Percentiles rank a stretch among this genome's conserved stretches.
phyloP scores from a whole-genome alignment of 2,113 vertebrate species.

The Euleptes europaea region DNA sequence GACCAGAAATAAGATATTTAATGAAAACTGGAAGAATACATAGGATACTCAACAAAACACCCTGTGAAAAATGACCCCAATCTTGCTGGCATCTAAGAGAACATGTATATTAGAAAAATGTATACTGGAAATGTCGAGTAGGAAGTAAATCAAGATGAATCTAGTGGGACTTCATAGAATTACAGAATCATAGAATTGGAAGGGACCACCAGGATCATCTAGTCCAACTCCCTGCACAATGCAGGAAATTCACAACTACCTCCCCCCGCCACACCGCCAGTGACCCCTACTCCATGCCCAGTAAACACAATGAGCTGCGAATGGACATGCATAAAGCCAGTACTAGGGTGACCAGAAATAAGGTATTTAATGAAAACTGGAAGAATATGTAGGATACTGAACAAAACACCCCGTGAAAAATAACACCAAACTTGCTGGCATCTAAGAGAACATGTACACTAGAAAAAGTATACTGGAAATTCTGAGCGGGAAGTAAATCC shows the following conservation, averaged over 20 bases:
- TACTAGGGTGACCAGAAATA: background rate
- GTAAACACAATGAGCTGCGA: too few relatives aligned
- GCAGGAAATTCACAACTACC: too few relatives aligned
- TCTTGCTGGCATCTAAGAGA: background rate
- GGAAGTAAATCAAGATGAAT: background rate
- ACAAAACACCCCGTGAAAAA: conserved; percentile 37
- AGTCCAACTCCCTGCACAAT: too few relatives aligned
- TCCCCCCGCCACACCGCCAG: too few relatives aligned
- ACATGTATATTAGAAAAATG: background rate
- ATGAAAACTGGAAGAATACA: background rate
- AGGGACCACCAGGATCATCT: too few relatives aligned
- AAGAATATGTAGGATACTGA: background rate
- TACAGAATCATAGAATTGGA: too few relatives aligned
- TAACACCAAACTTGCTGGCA: background rate
- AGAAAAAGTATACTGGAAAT: background rate
- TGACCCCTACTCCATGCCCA: too few relatives aligned
- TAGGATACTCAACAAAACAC: conserved; percentile 18
- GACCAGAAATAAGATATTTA: background rate
- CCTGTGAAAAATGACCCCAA: conserved; percentile 18
- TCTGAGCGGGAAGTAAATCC: background rate
- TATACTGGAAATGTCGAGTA: background rate
- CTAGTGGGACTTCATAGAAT: too few relatives aligned
- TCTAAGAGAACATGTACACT: background rate
- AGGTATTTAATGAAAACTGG: background rate
- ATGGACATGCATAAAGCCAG: background rate